A percentile compares a stretch with the other conserved stretches of the same genome.
Conservation (phyloP, 2,797 vertebrate species). For the Melanogrammus aeglefinus region DNA sequence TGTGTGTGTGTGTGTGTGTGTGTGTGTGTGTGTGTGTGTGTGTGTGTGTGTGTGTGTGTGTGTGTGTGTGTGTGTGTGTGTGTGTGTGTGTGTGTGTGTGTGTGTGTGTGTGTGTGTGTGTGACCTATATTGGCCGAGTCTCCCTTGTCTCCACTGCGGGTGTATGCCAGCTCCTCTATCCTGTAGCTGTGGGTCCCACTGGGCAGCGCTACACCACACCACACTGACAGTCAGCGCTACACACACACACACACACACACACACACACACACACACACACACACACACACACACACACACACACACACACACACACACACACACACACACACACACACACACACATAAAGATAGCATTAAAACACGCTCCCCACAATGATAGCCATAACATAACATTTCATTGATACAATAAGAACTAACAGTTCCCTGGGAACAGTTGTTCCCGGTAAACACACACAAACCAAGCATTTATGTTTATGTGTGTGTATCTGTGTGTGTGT, state of each 20-base stretch:
- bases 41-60: conserved; percentile 7
- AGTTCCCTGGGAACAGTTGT: too few relatives aligned
- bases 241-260: conserved; percentile 5
- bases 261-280: background rate
- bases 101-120: too few relatives aligned
- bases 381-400: too few relatives aligned
- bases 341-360: background rate
- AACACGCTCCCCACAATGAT: too few relatives aligned
- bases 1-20: too few relatives aligned
- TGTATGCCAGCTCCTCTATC: conserved; percentile 83
- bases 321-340: background rate
- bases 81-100: background rate
- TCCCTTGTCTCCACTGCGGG: conserved; percentile 85
- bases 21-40: background rate
- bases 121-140: conserved; percentile 84
- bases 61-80: conserved; percentile 10
- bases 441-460: too few relatives aligned
- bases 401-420: too few relatives aligned
- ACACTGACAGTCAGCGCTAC: conserved; percentile 75
- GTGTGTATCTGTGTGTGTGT: too few relatives aligned
- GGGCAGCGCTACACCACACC: conserved; percentile 71
- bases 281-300: conserved; percentile 5
- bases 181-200: conserved; percentile 76
- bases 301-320: conserved; percentile 11
- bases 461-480: too few relatives aligned